Percentiles rank a stretch among this genome's conserved stretches.
These are phyloP conservation scores for Sternarchorhynchus goeldii DNA, from an alignment of 2,797 vertebrate genomes.

Conservation along the genomic window DNA sequence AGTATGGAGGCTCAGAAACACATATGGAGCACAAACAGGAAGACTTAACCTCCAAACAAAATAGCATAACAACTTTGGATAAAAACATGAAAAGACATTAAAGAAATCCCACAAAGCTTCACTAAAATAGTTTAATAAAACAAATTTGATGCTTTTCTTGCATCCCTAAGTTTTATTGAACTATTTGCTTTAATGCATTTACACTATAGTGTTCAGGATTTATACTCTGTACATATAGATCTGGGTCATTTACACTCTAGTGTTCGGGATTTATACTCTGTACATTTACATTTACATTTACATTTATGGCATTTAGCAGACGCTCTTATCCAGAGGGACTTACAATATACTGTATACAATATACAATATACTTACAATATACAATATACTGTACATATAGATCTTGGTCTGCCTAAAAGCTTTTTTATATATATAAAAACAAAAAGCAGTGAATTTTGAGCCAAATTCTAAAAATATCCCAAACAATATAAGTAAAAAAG, in stretches of 20 bases:
- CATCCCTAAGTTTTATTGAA: background rate
- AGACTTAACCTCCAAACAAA: conserved; percentile 16
- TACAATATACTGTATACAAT: too few species aligned
- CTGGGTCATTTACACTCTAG: background rate
- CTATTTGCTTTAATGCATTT: conserved; percentile 2
- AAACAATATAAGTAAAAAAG: conserved; percentile 34
- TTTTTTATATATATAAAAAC: conserved; percentile 34
- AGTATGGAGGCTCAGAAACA: conserved; percentile 3
- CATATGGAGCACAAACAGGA: conserved; percentile 38
- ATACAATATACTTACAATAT: too few species aligned
- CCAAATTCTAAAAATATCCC: conserved; percentile 56
- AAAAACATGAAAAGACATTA: background rate
- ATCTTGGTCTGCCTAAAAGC: conserved; percentile 5
- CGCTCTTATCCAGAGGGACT: too few species aligned
- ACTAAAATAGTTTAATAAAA: background rate
- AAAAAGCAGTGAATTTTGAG: conserved; percentile 27
- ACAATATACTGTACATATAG: background rate
- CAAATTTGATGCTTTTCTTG: background rate
- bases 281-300: too few species aligned
- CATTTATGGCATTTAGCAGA: too few species aligned
- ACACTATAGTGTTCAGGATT: background rate
- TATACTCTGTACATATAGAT: background rate
- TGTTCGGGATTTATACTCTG: too few species aligned
- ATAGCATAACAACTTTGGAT: background rate
- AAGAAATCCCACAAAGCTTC: background rate